Conservation (phyloP, 2,113 vertebrate species). For the Perognathus longimembris region DNA sequence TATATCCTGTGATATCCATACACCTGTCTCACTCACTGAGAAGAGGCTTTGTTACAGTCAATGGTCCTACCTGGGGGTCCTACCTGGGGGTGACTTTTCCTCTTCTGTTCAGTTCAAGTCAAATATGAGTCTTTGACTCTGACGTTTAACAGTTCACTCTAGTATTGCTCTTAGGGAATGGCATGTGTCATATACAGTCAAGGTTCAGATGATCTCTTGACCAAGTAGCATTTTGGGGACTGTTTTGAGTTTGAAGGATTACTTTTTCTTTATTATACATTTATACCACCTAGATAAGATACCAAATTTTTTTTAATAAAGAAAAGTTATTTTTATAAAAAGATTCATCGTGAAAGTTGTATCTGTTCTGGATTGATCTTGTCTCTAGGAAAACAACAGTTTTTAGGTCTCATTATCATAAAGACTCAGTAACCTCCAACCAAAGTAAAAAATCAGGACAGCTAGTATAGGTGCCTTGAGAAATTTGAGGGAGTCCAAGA, state of each 20-base stretch:
- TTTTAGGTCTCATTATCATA: conserved; percentile 3
- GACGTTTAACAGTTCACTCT: not conserved
- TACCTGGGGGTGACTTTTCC: not conserved
- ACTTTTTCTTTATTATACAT: not conserved
- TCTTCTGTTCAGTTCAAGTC: not conserved
- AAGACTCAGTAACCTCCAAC: not conserved
- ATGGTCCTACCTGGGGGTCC: not conserved
- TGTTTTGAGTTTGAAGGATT: not conserved
- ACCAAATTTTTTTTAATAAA: not conserved
- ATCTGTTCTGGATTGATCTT: not conserved
- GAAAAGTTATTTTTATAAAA: not conserved
- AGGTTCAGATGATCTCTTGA: not conserved
- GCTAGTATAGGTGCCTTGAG: not conserved
- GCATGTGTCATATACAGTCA: not conserved
- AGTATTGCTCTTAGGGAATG: not conserved
- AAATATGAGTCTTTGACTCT: not conserved
- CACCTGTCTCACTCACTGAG: not conserved
- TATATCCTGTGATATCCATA: not conserved
- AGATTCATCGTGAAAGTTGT: not conserved
- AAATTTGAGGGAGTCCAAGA: not conserved
- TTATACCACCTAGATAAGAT: not conserved
- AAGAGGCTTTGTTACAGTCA: not conserved
- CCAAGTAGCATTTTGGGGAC: too few species aligned
- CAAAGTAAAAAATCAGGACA: not conserved
- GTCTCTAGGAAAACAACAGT: not conserved